These are phyloP conservation scores for Pinna nobilis DNA, from an alignment of 1,140 invertebrate genomes.

Conservation along the genomic window DNA sequence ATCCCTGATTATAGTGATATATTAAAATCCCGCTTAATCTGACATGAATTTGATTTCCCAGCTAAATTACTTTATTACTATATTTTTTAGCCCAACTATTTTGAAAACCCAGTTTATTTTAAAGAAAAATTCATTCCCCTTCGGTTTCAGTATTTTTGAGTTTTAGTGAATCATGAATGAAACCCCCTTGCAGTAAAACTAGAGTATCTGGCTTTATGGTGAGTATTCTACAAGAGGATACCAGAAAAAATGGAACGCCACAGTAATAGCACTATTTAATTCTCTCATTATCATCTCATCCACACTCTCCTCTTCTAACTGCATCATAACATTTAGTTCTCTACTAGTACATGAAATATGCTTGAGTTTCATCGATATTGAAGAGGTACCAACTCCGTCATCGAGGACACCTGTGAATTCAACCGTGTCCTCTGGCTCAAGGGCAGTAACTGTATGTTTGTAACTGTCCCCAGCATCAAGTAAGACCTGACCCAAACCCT, in stretches of 20 bases:
- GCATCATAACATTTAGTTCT: constrained; percentile 46
- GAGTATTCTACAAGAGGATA: constrained; percentile 54
- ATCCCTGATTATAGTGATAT: too few relatives aligned
- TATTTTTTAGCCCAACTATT: too few relatives aligned
- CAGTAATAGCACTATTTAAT: constrained; percentile 53
- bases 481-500: not conserved
- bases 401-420: constrained; percentile 53
- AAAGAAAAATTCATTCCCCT: too few relatives aligned
- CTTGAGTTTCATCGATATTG: constrained; percentile 56
- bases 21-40: too few relatives aligned
- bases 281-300: constrained; percentile 35
- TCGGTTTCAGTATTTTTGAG: too few relatives aligned
- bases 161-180: too few relatives aligned
- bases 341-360: constrained; percentile 53
- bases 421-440: constrained; percentile 46
- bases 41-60: too few relatives aligned
- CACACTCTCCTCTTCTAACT: constrained; percentile 48
- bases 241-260: constrained; percentile 65
- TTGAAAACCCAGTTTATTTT: too few relatives aligned
- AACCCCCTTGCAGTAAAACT: too few relatives aligned
- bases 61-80: too few relatives aligned
- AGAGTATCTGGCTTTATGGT: too few relatives aligned
- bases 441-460: constrained; percentile 44
- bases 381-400: constrained; percentile 45
- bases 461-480: constrained; percentile 58